These are phyloP conservation scores for Drosophila paranaensis DNA, from an alignment of 2,888 invertebrate genomes.

Conservation along the genomic window DNA sequence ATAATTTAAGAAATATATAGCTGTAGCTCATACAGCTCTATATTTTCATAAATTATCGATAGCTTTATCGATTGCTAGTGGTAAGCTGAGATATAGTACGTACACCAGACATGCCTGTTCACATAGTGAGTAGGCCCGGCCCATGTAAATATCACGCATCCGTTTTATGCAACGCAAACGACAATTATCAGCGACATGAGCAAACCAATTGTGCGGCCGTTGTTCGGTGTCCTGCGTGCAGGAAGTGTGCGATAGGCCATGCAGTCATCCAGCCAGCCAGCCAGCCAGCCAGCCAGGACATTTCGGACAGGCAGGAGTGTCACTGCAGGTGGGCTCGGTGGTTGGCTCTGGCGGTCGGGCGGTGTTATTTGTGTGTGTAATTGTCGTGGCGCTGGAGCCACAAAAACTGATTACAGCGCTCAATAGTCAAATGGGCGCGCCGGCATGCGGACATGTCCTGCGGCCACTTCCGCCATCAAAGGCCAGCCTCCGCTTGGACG, in stretches of 20 bases:
- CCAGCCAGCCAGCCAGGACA: no score
- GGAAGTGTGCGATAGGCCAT: constrained; percentile 66
- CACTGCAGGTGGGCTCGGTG: not conserved
- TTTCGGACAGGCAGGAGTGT: no score
- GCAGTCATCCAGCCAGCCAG: not conserved
- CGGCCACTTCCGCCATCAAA: constrained; percentile 29
- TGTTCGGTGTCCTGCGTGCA: constrained; percentile 38
- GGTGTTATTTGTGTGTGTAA: constrained; percentile 63
- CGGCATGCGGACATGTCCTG: constrained; percentile 30
- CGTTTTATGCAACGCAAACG: constrained; percentile 71
- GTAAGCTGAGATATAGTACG: no score
- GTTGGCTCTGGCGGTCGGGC: not conserved
- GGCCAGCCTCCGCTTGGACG: constrained; percentile 43
- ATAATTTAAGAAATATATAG: no score
- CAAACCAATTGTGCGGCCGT: constrained; percentile 71
- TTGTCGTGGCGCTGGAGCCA: constrained; percentile 50
- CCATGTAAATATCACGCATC: constrained; percentile 49
- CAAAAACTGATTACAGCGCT: constrained; percentile 69
- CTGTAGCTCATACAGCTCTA: no score
- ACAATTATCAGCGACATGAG: constrained; percentile 80
- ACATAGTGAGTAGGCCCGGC: constrained; percentile 19
- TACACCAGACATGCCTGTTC: no score
- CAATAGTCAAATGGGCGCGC: constrained; percentile 47
- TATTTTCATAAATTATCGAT: no score
- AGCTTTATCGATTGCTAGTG: no score